Evolutionary conservation across 2,797 vertebrate species (phyloP), one percentile per base, ranked within the genome.

Genomic region (Megaceryle alcyon): DNA sequence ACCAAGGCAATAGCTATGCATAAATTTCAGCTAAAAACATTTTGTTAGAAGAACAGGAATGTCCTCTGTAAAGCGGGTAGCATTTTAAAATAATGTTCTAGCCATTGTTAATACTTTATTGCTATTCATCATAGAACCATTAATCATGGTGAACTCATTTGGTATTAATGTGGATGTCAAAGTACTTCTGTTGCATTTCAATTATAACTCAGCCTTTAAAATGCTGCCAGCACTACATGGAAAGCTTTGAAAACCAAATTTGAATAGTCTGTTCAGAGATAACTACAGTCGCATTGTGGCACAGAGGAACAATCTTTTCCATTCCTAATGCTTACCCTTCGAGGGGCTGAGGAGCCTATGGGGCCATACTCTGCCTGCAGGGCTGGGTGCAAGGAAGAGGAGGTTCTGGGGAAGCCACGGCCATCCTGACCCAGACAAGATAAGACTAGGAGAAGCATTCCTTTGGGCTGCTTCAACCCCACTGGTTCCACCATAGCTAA

Each of bases 91-190:
- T 89, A 97, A 90, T 94, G 88, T 96, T 96, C 94, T 88, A 96
- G 87, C 83, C 88, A 85, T 83, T 94, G 88, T 96, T 96, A 96
- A 93, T 95, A 92, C 88, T 97, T 96, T 95, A 93, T 88, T 95
- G 88, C 91, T 95, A 96, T 96, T 94, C 88, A 96, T 92, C 90
- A 94, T 48, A 53, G 93, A 96, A 64, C 43, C 84, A 96, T 96
- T 97, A 96, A 96, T 95, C 95, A 96, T 22, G 59, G 93, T 78
- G 95, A 92, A 92, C 86, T 92, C 94, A 95, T 94, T 91, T 95
- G 88, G 87, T 92, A 95, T 88, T 86, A 96, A 96, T 66, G 46
- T 84, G 71, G 93, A 95, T 94, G 86, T 88, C 71, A 94, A 94
- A 97, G 82, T 72, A 95, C 92, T 92, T 96, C 95, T 90, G 91